Evolutionary conservation across 2,797 vertebrate genomes (phyloP).

Genomic region (Anguilla anguilla): DNA sequence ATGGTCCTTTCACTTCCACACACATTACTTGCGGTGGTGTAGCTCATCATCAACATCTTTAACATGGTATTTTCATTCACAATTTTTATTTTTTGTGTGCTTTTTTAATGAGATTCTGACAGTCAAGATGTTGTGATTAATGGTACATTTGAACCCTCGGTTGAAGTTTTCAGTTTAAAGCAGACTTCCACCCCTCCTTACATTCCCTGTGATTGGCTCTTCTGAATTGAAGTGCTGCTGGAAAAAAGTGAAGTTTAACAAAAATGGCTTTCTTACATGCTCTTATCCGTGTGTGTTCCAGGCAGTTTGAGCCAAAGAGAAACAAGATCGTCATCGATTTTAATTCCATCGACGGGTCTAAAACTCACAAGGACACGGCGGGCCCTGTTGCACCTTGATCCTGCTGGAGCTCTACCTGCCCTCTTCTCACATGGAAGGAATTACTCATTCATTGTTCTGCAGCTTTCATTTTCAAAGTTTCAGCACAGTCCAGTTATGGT

Average conservation of each 20-base stretch:
- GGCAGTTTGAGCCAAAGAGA: constrained; percentile 86
- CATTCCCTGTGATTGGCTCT: no score
- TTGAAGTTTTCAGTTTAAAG: no score
- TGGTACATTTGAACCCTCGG: no score
- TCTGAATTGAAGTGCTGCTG: neutral
- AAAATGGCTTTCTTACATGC: neutral
- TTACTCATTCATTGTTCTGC: neutral
- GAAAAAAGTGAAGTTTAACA: neutral
- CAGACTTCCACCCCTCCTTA: no score
- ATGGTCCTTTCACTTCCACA: no score
- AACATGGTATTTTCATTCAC: no score
- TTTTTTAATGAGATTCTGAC: no score
- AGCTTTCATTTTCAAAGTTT: neutral
- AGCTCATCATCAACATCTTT: no score
- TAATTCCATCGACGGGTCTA: constrained; percentile 83
- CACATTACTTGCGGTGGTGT: no score
- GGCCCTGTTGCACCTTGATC: constrained; percentile 51
- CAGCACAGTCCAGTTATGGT: neutral
- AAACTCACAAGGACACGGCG: constrained; percentile 62
- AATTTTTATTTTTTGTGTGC: no score
- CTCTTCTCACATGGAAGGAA: neutral
- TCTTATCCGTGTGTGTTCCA: constrained; percentile 59
- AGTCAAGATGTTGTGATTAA: no score
- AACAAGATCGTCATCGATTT: constrained; percentile 91
- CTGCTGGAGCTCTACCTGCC: neutral